Evolutionary conservation across 2,888 invertebrate species (phyloP), one percentile per base, ranked within the genome.

Genomic region (Protonemura montana): DNA sequence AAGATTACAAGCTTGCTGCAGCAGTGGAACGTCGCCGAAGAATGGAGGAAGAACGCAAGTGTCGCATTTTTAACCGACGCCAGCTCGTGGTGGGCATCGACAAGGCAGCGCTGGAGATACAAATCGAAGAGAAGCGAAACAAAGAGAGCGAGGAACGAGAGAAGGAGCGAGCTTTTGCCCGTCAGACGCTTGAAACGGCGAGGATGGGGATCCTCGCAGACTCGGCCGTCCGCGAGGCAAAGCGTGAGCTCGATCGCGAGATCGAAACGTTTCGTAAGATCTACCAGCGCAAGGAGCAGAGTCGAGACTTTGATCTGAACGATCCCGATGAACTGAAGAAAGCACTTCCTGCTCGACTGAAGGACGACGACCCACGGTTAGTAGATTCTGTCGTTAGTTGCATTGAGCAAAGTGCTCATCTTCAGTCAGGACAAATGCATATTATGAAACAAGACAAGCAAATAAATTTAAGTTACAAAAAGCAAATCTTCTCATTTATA

Each of bases 261-360:
- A 93, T 98, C 3, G 95, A 97, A 90, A 92, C 93, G 42, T 98
- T 95, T 90, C 94, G 98, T 0, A 93, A 93, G 86, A 92, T 92
- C 41, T 96, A 95, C 91, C 98, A 98, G 91, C 94, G 95, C 21
- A 94, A 94, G 26, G 95, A 97, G 89, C 94, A 95, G 89, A 92
- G 97, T 0, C 93, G 97, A 0, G 98, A 98, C 91, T 98, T 93
- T 90, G 98, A 98, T 91, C 92, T 98, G 30, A 97, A 97, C 90
- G 97, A 98, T 91, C 97, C 98, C 0, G 93, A 96, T 80, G 93
- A 91, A 6, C 91, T 95, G 59, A 96, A 95, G 91, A 96, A 96
- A 90, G 94, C 95, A 82, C 92, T 95, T 85, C 97, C 97, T 0
- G 94, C 95, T 0, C 91, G 95, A 80, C 90, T 95, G 0, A 93